Base-by-base conservation (phyloP, 2,888 invertebrate species). In the Chloromyia formosa region DNA sequence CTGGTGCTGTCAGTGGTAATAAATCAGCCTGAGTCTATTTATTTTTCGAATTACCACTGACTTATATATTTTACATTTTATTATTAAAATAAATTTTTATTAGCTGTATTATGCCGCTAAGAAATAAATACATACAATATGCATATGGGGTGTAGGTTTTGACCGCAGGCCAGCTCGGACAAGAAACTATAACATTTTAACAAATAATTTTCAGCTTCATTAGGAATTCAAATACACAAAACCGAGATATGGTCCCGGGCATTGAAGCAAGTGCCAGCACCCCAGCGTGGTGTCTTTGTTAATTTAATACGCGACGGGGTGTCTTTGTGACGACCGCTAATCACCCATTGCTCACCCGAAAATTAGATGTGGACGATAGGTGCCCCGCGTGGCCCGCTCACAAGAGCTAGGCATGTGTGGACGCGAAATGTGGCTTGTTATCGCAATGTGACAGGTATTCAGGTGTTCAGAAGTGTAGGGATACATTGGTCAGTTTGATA, bases 281-380 rank as follows among this genome's bases (percentile, higher is more conserved):
- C 74, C n/a, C 77, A 77, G 77, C 77, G 64, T 74, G 77, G 56
- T 71, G 73, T 69, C 74, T 77, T 77, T 77, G 77, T 77, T 77
- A 77, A 77, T 77, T 74, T 77, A 77, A 75, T 77, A 74, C 77
- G 16, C 73, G 60, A 61, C 68, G 75, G 75, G 77, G 73, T 68
- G 74, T 69, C 73, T 77, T 77, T 76, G 76, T 75, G 73, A 58
- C 61, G 66, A 71, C 77, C 77, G 77, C 77, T 77, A 77, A 77
- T 77, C 75, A 75, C 75, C 77, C 74, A 74, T 77, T 75, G 74
- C 73, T 75, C 74, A 71, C 60, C 74, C 72, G 62, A 75, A 75
- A 75, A 73, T 74, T 58, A 74, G 66, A 66, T 61, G 71, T 40
- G 42, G 71, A 71, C 35, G 71, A 71, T 71, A 56, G 58, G 42